A percentile compares a stretch with the other conserved stretches of the same genome.
phyloP scores from a whole-genome alignment of 2,888 invertebrate genomes.

The Flexamia atlantica region DNA sequence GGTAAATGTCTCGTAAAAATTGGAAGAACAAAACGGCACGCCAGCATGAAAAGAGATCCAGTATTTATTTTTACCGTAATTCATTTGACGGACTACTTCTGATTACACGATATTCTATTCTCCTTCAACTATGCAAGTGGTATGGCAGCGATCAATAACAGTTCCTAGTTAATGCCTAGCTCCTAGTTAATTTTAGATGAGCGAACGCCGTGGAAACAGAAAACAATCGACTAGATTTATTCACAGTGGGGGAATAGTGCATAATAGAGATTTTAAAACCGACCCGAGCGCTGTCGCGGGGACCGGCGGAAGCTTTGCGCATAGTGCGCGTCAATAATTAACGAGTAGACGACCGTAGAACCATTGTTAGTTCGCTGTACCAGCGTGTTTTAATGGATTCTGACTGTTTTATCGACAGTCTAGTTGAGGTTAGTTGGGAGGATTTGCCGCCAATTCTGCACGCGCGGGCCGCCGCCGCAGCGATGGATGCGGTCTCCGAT shows the following conservation, averaged over 20 bases:
- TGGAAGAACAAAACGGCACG: too few species aligned
- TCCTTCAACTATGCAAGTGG: too few species aligned
- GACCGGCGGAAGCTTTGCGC: constrained; percentile 49
- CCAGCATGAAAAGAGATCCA: too few species aligned
- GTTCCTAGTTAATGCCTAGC: constrained; percentile 1
- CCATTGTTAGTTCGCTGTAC: constrained; percentile 51
- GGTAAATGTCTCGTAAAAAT: too few species aligned
- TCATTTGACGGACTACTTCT: too few species aligned
- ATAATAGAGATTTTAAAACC: constrained; percentile 60
- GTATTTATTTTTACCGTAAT: too few species aligned
- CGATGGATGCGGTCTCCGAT: constrained; percentile 44
- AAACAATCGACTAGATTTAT: constrained; percentile 57
- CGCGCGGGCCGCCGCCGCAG: constrained; percentile 40
- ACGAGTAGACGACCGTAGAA: constrained; percentile 44
- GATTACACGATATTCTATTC: too few species aligned
- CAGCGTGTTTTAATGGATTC: constrained; percentile 64
- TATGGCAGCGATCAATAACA: constrained; percentile 1
- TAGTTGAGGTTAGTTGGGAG: constrained; percentile 44
- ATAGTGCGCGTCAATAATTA: constrained; percentile 59
- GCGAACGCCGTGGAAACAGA: constrained; percentile 32
- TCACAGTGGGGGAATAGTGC: constrained; percentile 53
- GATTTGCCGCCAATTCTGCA: constrained; percentile 39
- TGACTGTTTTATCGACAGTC: constrained; percentile 61
- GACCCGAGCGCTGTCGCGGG: constrained; percentile 46
- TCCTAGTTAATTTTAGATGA: constrained; percentile 26